These are phyloP conservation scores for Leucozona laternaria DNA, from an alignment of 2,888 invertebrate genomes.

Conservation along the genomic window DNA sequence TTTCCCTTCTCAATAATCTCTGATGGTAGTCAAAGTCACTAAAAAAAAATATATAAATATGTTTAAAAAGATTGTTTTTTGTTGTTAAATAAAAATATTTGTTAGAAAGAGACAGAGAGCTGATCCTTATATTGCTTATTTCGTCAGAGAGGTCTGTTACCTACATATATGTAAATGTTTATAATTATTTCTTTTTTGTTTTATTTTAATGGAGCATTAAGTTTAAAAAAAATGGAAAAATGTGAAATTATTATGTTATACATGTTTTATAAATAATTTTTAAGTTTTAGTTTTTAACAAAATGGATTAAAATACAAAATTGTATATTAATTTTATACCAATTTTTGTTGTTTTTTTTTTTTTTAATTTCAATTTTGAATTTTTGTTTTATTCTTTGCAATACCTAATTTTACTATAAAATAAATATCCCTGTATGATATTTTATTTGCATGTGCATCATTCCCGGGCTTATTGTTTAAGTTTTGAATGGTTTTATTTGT, in stretches of 20 bases:
- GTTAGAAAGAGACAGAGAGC: conserved; percentile 54
- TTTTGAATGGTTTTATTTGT: conserved; percentile 39
- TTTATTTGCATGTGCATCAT: conserved; percentile 40
- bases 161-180: conserved; percentile 71
- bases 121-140: conserved; percentile 76
- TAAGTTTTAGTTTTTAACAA: conserved; percentile 69
- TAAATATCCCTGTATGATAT: conserved; percentile 10
- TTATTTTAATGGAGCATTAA: conserved; percentile 67
- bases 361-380: neutral
- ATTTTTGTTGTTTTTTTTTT: conserved; percentile 37
- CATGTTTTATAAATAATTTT: conserved; percentile 59
- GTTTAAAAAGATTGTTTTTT: conserved; percentile 43
- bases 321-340: conserved; percentile 52
- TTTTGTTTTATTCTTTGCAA: neutral
- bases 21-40: conserved; percentile 77
- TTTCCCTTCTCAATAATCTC: conserved; percentile 61
- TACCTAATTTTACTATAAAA: neutral
- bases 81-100: conserved; percentile 59
- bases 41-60: conserved; percentile 49
- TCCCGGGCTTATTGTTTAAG: conserved; percentile 29
- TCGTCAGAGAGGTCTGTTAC: conserved; percentile 77
- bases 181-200: conserved; percentile 46
- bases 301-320: conserved; percentile 68
- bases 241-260: conserved; percentile 58
- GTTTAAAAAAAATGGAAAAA: conserved; percentile 63